These are phyloP conservation scores for Aphyosemion australe DNA, from an alignment of 2,113 vertebrate species.

Conservation along the genomic window DNA sequence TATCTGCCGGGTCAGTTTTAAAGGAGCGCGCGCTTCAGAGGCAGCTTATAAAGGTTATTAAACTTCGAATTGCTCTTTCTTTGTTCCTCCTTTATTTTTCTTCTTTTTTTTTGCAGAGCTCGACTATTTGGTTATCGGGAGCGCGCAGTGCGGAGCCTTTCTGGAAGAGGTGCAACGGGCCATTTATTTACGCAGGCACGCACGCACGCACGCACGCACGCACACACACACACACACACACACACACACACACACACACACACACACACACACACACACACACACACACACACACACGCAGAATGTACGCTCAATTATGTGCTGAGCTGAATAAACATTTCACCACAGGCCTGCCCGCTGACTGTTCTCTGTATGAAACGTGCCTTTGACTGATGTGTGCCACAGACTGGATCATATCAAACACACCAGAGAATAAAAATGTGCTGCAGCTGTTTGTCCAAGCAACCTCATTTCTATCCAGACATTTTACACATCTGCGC, in stretches of 20 bases:
- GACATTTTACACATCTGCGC: too few relatives aligned
- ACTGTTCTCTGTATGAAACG: conserved; percentile 30
- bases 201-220: too few relatives aligned
- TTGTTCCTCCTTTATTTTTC: conserved; percentile 10
- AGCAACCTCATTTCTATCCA: background rate
- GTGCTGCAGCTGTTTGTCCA: background rate
- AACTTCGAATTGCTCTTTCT: background rate
- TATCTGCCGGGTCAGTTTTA: background rate
- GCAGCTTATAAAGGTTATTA: background rate
- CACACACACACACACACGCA: conserved; percentile 45
- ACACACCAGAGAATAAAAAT: conserved; percentile 2
- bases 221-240: too few relatives aligned
- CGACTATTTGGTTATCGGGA: background rate
- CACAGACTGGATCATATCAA: background rate
- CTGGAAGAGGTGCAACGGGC: conserved; percentile 33
- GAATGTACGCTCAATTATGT: conserved; percentile 58
- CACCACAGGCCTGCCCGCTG: conserved; percentile 38
- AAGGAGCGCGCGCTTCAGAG: background rate
- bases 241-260: too few relatives aligned
- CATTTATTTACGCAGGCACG: conserved; percentile 51
- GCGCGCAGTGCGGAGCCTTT: conserved; percentile 23
- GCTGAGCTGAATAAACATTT: conserved; percentile 74
- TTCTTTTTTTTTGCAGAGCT: background rate
- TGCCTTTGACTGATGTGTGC: conserved; percentile 14
- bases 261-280: background rate